phyloP scores from a whole-genome alignment of 2,113 vertebrate genomes.

The Callorhinus ursinus region DNA sequence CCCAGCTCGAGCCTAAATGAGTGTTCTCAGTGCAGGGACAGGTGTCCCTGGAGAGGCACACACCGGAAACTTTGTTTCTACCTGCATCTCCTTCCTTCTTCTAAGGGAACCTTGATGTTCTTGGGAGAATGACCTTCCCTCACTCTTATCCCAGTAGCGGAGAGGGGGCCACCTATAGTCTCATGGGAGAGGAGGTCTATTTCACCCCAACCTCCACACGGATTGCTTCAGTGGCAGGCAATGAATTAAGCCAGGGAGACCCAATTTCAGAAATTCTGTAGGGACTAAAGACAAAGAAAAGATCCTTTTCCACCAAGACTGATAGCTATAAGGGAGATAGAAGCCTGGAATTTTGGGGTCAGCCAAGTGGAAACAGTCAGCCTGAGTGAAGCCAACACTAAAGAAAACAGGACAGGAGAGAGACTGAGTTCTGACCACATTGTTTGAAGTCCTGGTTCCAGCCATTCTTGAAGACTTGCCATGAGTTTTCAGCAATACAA shows the following conservation, averaged over 20 bases:
- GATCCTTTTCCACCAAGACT: background rate
- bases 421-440: background rate
- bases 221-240: background rate
- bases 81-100: background rate
- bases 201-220: background rate
- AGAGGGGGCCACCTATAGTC: background rate
- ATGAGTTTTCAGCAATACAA: background rate
- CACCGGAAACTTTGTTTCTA: background rate
- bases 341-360: background rate
- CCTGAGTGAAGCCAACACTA: background rate
- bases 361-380: background rate
- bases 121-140: background rate
- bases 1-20: background rate
- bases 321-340: background rate
- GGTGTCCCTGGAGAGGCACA: background rate
- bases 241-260: background rate
- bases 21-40: background rate
- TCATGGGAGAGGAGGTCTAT: background rate
- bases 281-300: background rate
- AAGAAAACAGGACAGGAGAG: background rate
- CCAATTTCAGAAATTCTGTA: background rate
- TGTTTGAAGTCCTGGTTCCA: slow-evolving; percentile 27
- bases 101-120: background rate
- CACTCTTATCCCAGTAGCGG: background rate
- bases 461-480: background rate